These are phyloP conservation scores for Cyanocitta stelleri DNA, from an alignment of 2,113 vertebrate genomes.

Conservation along the genomic window DNA sequence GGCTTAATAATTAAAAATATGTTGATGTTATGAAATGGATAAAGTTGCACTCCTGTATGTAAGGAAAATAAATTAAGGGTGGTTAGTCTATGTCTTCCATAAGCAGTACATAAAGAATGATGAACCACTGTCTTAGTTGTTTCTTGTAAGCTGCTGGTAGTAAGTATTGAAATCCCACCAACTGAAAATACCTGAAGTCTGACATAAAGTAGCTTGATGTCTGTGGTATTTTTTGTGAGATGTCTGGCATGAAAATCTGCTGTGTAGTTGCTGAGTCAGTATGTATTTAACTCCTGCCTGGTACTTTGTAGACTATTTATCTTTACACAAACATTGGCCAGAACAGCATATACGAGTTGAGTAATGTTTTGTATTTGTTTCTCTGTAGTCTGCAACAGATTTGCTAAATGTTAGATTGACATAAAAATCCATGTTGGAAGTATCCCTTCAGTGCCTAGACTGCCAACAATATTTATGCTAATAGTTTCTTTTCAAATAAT, in stretches of 20 bases:
- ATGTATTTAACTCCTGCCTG: background rate
- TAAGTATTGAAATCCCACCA: background rate
- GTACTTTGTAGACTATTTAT: background rate
- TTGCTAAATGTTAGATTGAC: background rate
- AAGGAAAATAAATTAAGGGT: background rate
- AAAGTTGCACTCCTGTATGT: background rate
- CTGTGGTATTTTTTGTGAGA: background rate
- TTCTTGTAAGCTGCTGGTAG: background rate
- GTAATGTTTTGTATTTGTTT: background rate
- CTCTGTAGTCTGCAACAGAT: background rate
- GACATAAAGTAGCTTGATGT: background rate
- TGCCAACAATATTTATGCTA: background rate
- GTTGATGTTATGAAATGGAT: background rate
- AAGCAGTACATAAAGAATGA: background rate
- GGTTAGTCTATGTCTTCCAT: background rate
- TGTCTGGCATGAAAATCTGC: background rate
- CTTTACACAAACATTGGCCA: background rate
- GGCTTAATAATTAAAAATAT: background rate
- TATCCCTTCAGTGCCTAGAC: background rate
- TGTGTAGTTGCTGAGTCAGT: background rate
- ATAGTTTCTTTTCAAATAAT: background rate
- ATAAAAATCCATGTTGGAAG: background rate
- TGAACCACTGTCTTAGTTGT: background rate
- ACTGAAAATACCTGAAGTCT: background rate
- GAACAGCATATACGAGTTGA: background rate